These are phyloP conservation scores for Odontamblyopus lacepedii DNA, from an alignment of 2,797 vertebrate species.

Conservation along the genomic window DNA sequence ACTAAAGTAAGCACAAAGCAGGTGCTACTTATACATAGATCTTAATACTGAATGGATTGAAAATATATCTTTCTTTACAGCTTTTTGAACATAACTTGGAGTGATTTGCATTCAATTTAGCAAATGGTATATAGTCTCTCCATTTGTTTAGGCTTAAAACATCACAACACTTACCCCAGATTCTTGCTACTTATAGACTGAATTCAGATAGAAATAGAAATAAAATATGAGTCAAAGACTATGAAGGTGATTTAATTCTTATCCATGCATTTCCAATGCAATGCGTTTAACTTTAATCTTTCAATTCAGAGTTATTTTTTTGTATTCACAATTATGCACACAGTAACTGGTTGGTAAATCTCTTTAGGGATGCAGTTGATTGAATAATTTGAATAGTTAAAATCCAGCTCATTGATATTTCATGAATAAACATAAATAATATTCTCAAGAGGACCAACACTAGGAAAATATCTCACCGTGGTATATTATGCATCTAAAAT, in stretches of 20 bases:
- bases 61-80: background rate
- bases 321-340: constrained; percentile 50
- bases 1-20: constrained; percentile 59
- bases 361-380: constrained; percentile 68
- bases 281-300: constrained; percentile 42
- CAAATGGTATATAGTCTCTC: background rate
- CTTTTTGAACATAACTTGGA: background rate
- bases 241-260: constrained; percentile 47
- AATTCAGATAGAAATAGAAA: background rate
- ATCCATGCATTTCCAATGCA: constrained; percentile 27
- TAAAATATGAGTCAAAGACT: background rate
- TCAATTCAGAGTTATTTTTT: constrained; percentile 39
- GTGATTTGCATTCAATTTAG: background rate
- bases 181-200: background rate
- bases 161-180: background rate
- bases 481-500: constrained; percentile 62
- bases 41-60: background rate
- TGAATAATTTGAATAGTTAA: constrained; percentile 74
- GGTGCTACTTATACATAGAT: background rate
- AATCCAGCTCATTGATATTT: constrained; percentile 65
- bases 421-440: constrained; percentile 78
- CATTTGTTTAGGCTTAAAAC: background rate
- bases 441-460: constrained; percentile 57
- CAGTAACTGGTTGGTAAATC: constrained; percentile 49
- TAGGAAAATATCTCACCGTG: constrained; percentile 56